A percentile compares a stretch with the other conserved stretches of the same genome.
Evolutionary conservation across 2,113 vertebrate genomes (phyloP).

Genomic region (Girardinichthys multiradiatus): DNA sequence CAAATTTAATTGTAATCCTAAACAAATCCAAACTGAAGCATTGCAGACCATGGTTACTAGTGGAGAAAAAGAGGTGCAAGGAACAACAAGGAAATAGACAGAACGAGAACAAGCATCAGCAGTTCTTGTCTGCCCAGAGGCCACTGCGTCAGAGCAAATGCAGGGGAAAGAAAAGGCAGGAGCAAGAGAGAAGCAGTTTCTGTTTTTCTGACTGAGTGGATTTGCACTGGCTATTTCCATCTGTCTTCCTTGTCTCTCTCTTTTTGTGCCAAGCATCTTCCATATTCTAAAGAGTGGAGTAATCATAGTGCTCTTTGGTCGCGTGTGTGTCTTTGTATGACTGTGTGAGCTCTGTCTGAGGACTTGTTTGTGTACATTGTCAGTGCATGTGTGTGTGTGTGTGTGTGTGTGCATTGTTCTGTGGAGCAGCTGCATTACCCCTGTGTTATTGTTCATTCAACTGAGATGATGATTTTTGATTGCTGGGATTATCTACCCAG

Average conservation of each 20-base stretch:
- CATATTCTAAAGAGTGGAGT: conserved; percentile 32
- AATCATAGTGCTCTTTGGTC: conserved; percentile 20
- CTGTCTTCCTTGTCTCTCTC: conserved; percentile 11
- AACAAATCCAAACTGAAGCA: conserved; percentile 44
- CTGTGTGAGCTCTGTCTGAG: conserved; percentile 20
- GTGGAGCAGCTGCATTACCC: conserved; percentile 7
- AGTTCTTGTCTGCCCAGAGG: conserved; percentile 42
- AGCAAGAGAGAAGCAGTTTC: conserved; percentile 32
- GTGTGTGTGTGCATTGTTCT: conserved; percentile 8
- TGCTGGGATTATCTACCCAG: conserved; percentile 58
- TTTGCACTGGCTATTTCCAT: conserved; percentile 54
- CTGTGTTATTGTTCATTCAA: conserved; percentile 46
- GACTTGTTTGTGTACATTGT: conserved; percentile 31
- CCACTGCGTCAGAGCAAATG: conserved; percentile 40
- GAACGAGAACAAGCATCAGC: conserved; percentile 23
- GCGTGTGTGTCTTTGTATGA: conserved; percentile 13
- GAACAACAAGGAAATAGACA: not conserved
- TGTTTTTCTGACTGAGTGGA: conserved; percentile 60
- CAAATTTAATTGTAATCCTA: conserved; percentile 41
- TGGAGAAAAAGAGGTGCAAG: not conserved
- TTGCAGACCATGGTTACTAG: conserved; percentile 5
- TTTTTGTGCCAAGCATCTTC: conserved; percentile 30
- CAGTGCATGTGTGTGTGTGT: not conserved
- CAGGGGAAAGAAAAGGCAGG: not conserved
- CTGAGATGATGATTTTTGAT: conserved; percentile 65